These are phyloP conservation scores for Aphidius ervi DNA, from an alignment of 1,140 invertebrate genomes.

Conservation along the genomic window DNA sequence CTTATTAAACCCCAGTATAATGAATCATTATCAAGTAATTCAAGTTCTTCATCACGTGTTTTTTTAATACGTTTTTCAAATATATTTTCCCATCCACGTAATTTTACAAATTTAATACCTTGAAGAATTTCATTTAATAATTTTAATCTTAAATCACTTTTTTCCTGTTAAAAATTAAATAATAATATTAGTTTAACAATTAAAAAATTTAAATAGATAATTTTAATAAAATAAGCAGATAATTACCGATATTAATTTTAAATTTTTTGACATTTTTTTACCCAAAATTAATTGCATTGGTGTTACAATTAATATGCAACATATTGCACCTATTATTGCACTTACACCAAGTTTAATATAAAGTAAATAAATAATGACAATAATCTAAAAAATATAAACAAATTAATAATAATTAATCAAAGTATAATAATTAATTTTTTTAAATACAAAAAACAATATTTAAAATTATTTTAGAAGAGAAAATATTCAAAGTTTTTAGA, in stretches of 20 bases:
- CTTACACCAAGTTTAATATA: conserved; percentile 74
- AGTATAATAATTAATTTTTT: no score
- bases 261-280: conserved; percentile 67
- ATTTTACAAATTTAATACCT: conserved; percentile 76
- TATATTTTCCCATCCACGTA: conserved; percentile 76
- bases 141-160: conserved; percentile 70
- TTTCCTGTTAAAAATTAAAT: conserved; percentile 51
- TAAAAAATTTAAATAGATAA: conserved; percentile 2
- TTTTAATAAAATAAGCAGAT: not conserved
- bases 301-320: conserved; percentile 66
- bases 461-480: no score
- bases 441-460: no score
- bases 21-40: conserved; percentile 68
- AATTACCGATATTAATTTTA: conserved; percentile 64
- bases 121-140: conserved; percentile 76
- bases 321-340: conserved; percentile 70
- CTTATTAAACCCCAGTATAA: conserved; percentile 71
- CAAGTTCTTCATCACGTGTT: conserved; percentile 67
- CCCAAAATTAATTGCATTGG: conserved; percentile 70
- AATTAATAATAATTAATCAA: no score
- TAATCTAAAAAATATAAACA: conserved; percentile 55
- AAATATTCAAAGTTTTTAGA: no score
- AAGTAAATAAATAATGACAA: conserved; percentile 67
- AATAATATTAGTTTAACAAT: not conserved
- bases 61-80: conserved; percentile 65